Conservation (phyloP, 2,113 vertebrate species). For the Craseonycteris thonglongyai region DNA sequence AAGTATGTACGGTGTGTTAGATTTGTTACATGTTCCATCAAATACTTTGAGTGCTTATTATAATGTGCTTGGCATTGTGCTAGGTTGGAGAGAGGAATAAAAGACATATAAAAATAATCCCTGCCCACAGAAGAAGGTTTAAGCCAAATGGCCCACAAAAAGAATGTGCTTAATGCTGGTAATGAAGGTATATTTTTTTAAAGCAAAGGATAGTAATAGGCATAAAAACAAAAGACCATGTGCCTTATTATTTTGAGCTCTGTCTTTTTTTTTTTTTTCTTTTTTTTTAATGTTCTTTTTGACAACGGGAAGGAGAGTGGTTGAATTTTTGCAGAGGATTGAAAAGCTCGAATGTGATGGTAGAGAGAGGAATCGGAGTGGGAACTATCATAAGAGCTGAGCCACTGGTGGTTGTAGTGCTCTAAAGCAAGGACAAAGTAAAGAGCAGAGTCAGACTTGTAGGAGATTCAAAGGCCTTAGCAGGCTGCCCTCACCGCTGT, state of each 20-base stretch:
- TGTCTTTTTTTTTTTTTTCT: background rate
- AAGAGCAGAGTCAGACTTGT: background rate
- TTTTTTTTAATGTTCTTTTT: background rate
- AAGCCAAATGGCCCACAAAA: background rate
- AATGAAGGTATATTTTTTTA: background rate
- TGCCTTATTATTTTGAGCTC: background rate
- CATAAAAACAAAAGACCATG: background rate
- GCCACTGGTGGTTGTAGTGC: background rate
- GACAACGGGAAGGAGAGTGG: background rate
- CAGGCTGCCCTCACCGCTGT: background rate
- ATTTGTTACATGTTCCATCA: background rate
- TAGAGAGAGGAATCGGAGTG: background rate
- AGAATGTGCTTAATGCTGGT: background rate
- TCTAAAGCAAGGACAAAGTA: background rate
- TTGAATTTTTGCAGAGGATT: background rate
- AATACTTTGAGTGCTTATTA: background rate
- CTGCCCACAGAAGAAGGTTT: background rate
- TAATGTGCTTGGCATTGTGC: background rate
- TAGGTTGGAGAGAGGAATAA: background rate
- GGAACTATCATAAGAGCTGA: background rate
- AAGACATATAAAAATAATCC: background rate
- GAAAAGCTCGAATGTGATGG: background rate
- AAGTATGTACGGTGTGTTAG: background rate
- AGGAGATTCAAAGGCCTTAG: background rate
- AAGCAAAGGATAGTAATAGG: background rate